phyloP scores from a whole-genome alignment of 2,888 invertebrate genomes.

The Idaea aversata region DNA sequence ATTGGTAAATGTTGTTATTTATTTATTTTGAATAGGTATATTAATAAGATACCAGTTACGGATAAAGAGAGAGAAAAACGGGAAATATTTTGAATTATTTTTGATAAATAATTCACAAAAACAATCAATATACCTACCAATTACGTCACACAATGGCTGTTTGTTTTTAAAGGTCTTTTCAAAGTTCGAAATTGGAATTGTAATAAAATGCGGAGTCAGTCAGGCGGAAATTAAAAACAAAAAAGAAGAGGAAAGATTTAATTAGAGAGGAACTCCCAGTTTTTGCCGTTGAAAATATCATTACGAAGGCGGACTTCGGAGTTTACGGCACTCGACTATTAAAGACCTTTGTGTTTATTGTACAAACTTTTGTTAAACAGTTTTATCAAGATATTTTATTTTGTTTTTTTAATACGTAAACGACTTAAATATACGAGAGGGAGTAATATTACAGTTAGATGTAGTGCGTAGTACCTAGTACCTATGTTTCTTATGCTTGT shows the following conservation, averaged over 20 bases:
- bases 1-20: not conserved
- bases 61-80: too few relatives aligned
- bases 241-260: slow-evolving; percentile 41
- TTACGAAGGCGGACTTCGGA: slow-evolving; percentile 28
- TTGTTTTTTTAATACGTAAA: not conserved
- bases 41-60: too few relatives aligned
- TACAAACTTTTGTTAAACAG: slow-evolving; percentile 7
- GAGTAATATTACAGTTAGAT: too few relatives aligned
- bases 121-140: slow-evolving; percentile 10
- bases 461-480: too few relatives aligned
- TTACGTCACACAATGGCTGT: slow-evolving; percentile 29
- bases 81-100: too few relatives aligned
- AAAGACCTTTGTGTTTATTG: slow-evolving; percentile 25
- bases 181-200: slow-evolving; percentile 41
- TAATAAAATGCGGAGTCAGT: slow-evolving; percentile 44
- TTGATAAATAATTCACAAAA: slow-evolving; percentile 1
- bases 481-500: too few relatives aligned
- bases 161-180: slow-evolving; percentile 29
- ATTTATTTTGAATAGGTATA: not conserved
- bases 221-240: slow-evolving; percentile 44
- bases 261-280: slow-evolving; percentile 41
- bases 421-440: not conserved
- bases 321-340: slow-evolving; percentile 22
- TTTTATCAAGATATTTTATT: slow-evolving; percentile 1
- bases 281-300: slow-evolving; percentile 33